phyloP scores from a whole-genome alignment of 2,113 vertebrate species.

The Ptilonorhynchus violaceus region DNA sequence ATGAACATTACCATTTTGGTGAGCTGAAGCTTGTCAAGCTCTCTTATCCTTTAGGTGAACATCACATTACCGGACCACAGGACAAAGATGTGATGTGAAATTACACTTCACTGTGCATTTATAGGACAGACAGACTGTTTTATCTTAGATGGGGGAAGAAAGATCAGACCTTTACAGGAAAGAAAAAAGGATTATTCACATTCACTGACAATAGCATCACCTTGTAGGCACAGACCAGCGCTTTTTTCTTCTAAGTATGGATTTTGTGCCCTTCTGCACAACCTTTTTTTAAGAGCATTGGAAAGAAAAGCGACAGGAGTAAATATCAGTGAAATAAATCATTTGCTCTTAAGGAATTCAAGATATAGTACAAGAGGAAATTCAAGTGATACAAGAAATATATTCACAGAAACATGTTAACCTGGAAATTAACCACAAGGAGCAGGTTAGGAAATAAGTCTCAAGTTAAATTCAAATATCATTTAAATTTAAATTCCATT shows the following conservation, averaged over 20 bases:
- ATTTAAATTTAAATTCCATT: neutral
- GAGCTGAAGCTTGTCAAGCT: constrained; percentile 47
- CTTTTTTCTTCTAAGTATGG: neutral
- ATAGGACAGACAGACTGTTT: constrained; percentile 32
- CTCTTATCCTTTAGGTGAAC: constrained; percentile 25
- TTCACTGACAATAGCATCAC: neutral
- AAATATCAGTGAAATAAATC: constrained; percentile 46
- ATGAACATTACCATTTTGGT: constrained; percentile 53
- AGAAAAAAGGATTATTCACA: constrained; percentile 10
- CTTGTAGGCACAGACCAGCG: neutral
- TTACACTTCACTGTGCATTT: constrained; percentile 53
- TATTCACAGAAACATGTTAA: neutral
- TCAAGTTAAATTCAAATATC: neutral
- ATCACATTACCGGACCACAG: neutral
- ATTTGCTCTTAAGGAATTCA: neutral
- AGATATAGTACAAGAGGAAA: neutral
- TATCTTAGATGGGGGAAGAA: neutral
- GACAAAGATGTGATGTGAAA: constrained; percentile 53
- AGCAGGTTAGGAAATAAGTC: neutral
- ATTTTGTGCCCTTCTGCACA: constrained; percentile 30
- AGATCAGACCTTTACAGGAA: neutral
- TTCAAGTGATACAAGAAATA: neutral
- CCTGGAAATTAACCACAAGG: neutral
- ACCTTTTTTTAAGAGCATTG: neutral
- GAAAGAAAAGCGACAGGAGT: neutral